Percentiles rank a stretch among this genome's conserved stretches.
These are phyloP conservation scores for Elephas maximus DNA, from an alignment of 2,113 vertebrate genomes.

Conservation along the genomic window DNA sequence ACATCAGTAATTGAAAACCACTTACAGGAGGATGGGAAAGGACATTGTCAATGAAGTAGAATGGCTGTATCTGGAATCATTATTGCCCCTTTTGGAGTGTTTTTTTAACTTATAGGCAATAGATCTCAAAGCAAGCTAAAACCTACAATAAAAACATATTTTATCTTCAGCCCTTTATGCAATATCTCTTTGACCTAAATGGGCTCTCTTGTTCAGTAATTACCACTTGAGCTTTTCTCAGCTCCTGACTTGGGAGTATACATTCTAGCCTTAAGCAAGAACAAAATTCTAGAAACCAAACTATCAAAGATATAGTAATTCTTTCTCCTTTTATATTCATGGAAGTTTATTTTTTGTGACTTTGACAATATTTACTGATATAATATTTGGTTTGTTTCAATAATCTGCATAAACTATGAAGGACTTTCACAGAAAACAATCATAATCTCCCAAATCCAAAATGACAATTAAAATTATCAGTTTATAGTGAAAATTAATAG, in stretches of 20 bases:
- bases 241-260: slow-evolving; percentile 42
- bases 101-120: slow-evolving; percentile 62
- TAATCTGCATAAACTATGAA: slow-evolving; percentile 26
- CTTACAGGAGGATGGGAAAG: slow-evolving; percentile 21
- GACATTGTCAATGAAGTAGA: background rate
- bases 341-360: background rate
- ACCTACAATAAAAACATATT: slow-evolving; percentile 66
- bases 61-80: slow-evolving; percentile 44
- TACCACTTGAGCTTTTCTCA: slow-evolving; percentile 58
- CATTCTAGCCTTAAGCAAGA: background rate
- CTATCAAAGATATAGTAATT: background rate
- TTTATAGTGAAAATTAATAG: background rate
- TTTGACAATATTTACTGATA: slow-evolving; percentile 8
- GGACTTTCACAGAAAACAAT: background rate
- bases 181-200: slow-evolving; percentile 53
- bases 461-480: background rate
- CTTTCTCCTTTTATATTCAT: background rate
- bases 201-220: slow-evolving; percentile 65
- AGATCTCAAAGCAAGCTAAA: slow-evolving; percentile 62
- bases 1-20: slow-evolving; percentile 41
- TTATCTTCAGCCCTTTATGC: slow-evolving; percentile 59
- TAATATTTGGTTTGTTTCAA: background rate
- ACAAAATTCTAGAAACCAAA: slow-evolving; percentile 46
- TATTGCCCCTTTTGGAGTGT: slow-evolving; percentile 46
- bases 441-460: background rate